These are phyloP conservation scores for Todiramphus chloris DNA, from an alignment of 2,113 vertebrate species.

Conservation along the genomic window DNA sequence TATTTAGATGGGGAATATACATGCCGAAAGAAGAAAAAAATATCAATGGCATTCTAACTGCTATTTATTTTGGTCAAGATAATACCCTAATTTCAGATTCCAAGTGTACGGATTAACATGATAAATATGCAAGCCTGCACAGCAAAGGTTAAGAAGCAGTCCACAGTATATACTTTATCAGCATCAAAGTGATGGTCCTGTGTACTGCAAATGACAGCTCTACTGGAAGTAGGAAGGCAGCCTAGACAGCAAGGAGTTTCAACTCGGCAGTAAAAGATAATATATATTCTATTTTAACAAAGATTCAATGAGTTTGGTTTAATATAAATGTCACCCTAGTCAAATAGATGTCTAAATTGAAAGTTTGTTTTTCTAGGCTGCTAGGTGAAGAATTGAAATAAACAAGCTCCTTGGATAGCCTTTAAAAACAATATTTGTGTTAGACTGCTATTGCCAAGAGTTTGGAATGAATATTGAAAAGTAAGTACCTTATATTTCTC, in stretches of 20 bases:
- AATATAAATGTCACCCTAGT: background rate
- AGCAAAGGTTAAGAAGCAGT: background rate
- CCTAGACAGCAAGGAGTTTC: background rate
- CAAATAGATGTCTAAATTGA: slow-evolving; percentile 8
- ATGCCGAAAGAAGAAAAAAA: background rate
- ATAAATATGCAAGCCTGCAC: slow-evolving; percentile 1
- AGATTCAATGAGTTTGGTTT: background rate
- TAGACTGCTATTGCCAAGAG: background rate
- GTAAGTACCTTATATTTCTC: slow-evolving; percentile 5
- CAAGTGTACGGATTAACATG: background rate
- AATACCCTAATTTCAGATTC: slow-evolving; percentile 27
- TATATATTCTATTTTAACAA: slow-evolving; percentile 8
- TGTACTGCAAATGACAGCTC: background rate
- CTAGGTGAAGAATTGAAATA: slow-evolving; percentile 20
- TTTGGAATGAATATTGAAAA: slow-evolving; percentile 23
- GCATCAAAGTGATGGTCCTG: background rate
- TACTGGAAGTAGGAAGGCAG: background rate
- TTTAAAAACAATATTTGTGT: slow-evolving; percentile 30
- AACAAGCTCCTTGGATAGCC: slow-evolving; percentile 20
- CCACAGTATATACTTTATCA: background rate
- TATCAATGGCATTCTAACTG: background rate
- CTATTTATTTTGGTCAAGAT: slow-evolving; percentile 29
- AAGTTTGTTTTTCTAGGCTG: slow-evolving; percentile 30
- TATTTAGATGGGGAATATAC: background rate
- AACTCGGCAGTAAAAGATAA: background rate